Evolutionary conservation across 2,888 invertebrate species (phyloP).

Genomic region (Deilephila elpenor): DNA sequence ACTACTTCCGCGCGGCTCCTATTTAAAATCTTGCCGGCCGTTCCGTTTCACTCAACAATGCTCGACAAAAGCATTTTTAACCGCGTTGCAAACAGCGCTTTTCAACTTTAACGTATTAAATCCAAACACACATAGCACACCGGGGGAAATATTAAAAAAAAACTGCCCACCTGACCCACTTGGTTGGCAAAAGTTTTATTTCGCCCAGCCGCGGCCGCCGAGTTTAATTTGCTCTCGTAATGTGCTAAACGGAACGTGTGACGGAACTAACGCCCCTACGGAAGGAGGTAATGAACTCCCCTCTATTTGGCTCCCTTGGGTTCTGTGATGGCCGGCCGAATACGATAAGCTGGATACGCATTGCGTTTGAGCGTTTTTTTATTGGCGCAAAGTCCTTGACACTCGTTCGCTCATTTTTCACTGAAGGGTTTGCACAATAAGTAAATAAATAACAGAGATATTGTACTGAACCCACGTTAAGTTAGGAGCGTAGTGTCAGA

Average conservation of each 20-base stretch:
- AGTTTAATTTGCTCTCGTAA: conserved; percentile 42
- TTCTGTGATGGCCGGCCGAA: conserved; percentile 45
- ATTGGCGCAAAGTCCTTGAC: neutral
- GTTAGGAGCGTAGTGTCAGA: too few species aligned
- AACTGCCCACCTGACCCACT: conserved; percentile 55
- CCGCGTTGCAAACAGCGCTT: conserved; percentile 43
- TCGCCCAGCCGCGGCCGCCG: conserved; percentile 31
- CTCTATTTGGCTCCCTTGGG: conserved; percentile 48
- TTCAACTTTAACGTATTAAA: conserved; percentile 40
- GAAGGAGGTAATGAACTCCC: conserved; percentile 63
- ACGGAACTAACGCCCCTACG: conserved; percentile 51
- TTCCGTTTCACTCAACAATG: conserved; percentile 39
- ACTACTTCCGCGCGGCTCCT: neutral
- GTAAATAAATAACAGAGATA: too few species aligned
- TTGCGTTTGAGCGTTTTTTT: conserved; percentile 5
- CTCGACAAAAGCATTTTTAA: conserved; percentile 37
- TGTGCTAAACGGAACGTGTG: conserved; percentile 42
- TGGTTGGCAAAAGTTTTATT: conserved; percentile 45
- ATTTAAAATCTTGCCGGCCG: conserved; percentile 31
- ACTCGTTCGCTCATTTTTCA: too few species aligned
- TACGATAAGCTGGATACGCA: conserved; percentile 47
- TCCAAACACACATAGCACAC: conserved; percentile 44
- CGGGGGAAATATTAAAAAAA: conserved; percentile 65
- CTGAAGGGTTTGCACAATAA: too few species aligned
- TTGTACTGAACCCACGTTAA: too few species aligned